phyloP scores from a whole-genome alignment of 2,888 invertebrate genomes.

The Synanthedon myopaeformis region DNA sequence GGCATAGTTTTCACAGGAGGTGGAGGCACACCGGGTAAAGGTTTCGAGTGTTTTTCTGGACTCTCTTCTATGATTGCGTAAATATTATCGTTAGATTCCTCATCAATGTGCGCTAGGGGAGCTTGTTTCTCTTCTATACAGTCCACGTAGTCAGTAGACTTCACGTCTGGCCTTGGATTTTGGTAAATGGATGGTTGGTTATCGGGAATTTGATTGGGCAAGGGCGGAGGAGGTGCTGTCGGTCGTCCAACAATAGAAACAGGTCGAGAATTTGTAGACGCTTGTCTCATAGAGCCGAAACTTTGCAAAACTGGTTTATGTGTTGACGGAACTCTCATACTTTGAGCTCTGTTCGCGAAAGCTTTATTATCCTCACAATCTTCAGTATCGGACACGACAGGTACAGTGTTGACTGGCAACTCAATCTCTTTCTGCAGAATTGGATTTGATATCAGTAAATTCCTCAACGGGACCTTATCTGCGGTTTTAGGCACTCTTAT shows the following conservation, averaged over 20 bases:
- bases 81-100: conserved; percentile 80
- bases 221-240: conserved; percentile 81
- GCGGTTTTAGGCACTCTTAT: conserved; percentile 74
- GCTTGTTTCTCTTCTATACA: conserved; percentile 77
- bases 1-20: conserved; percentile 33
- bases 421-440: conserved; percentile 79
- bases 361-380: conserved; percentile 66
- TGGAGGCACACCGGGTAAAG: conserved; percentile 49
- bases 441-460: conserved; percentile 85
- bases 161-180: conserved; percentile 56
- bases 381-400: conserved; percentile 67
- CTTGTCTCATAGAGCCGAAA: conserved; percentile 86
- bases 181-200: conserved; percentile 65
- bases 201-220: conserved; percentile 50
- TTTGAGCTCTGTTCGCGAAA: conserved; percentile 82
- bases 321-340: conserved; percentile 76
- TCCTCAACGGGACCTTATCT: conserved; percentile 79
- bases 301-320: conserved; percentile 76
- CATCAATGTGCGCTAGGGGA: conserved; percentile 73
- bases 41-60: conserved; percentile 61
- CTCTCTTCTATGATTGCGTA: conserved; percentile 89
- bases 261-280: conserved; percentile 75
- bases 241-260: conserved; percentile 81
- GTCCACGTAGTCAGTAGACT: conserved; percentile 78
- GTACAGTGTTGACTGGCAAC: conserved; percentile 69